These are phyloP conservation scores for Oreochromis mossambicus DNA, from an alignment of 2,797 vertebrate genomes.

Conservation along the genomic window DNA sequence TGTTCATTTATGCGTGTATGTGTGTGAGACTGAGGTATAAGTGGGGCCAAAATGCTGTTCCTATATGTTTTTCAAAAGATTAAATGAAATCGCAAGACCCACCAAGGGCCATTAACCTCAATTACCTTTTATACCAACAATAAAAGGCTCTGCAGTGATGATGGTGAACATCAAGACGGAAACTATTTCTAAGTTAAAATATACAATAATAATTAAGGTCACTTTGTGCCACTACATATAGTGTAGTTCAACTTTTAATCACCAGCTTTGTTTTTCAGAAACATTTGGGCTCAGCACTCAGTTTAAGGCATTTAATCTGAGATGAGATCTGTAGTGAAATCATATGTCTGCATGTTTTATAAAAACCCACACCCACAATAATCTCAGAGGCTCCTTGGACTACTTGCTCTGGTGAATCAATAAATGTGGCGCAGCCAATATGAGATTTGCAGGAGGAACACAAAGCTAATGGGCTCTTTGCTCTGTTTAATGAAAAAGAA, in stretches of 20 bases:
- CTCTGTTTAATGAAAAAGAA: conserved; percentile 7
- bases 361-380: not conserved
- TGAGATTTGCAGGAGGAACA: not conserved
- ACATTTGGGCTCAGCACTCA: not conserved
- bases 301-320: not conserved
- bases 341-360: not conserved
- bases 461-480: conserved; percentile 21
- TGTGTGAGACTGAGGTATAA: not conserved
- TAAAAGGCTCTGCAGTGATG: not conserved
- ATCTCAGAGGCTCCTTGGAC: conserved; percentile 19
- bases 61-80: conserved; percentile 3
- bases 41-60: not conserved
- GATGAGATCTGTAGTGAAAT: not conserved
- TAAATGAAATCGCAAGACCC: not conserved
- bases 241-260: not conserved
- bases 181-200: not conserved
- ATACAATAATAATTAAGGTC: not conserved
- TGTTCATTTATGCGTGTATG: not conserved
- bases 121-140: not conserved
- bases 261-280: not conserved
- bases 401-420: conserved; percentile 38
- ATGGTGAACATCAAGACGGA: not conserved
- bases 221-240: not conserved
- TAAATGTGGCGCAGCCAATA: conserved; percentile 17
- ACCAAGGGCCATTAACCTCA: not conserved